Conservation (phyloP, 1,140 invertebrate species). For the Solenopsis fugax region DNA sequence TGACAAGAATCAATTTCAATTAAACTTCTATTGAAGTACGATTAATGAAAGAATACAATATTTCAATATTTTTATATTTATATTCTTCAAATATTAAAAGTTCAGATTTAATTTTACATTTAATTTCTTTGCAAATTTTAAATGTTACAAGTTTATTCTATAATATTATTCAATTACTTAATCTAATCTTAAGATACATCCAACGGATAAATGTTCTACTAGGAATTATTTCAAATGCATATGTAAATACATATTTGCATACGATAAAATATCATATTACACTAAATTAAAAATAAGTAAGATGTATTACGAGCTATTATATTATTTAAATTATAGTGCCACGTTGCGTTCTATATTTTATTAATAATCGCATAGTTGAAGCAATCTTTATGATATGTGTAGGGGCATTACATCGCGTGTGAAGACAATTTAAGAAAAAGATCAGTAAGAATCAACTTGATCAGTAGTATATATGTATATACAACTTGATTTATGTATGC, state of each 20-base stretch:
- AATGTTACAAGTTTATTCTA: neutral
- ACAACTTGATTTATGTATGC: conserved; percentile 25
- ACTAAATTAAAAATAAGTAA: neutral
- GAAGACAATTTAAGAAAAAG: neutral
- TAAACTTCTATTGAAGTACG: neutral
- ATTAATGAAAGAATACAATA: neutral
- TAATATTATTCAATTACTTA: too few relatives aligned
- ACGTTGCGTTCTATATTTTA: neutral
- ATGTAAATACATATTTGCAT: neutral
- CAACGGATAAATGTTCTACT: neutral
- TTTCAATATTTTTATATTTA: neutral
- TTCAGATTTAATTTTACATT: neutral
- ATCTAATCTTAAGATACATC: too few relatives aligned
- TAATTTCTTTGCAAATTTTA: neutral
- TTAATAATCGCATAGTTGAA: neutral
- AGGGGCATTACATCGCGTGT: neutral
- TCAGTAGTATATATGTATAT: neutral
- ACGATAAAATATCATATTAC: neutral
- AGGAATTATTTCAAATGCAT: neutral
- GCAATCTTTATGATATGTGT: neutral
- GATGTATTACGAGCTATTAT: neutral
- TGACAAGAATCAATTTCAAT: neutral
- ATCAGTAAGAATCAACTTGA: neutral
- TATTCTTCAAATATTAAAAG: neutral
- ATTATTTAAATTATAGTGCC: neutral